A percentile compares a stretch with the other conserved stretches of the same genome.
phyloP scores from a whole-genome alignment of 53 echinoderm and acorn worm species.

The Mesocentrotus franciscanus region DNA sequence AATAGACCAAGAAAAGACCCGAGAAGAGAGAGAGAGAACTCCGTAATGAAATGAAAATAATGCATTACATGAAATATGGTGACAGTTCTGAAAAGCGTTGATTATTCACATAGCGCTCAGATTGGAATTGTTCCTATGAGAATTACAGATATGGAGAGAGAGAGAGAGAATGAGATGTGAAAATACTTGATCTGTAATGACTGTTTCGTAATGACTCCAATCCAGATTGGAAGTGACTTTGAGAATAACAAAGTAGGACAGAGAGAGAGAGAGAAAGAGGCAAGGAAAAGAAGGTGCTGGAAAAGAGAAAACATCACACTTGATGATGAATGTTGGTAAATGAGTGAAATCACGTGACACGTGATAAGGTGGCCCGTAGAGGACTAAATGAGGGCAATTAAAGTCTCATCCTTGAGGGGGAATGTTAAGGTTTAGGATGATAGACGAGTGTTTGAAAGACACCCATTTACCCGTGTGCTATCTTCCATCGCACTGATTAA shows the following conservation, averaged over 20 bases:
- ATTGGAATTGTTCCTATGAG: too few relatives aligned
- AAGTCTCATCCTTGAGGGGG: background rate
- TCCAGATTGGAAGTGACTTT: too few relatives aligned
- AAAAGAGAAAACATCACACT: background rate
- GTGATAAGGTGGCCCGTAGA: background rate
- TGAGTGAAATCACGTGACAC: background rate
- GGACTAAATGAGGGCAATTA: conserved; percentile 9
- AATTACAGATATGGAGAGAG: background rate
- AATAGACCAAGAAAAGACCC: too few relatives aligned
- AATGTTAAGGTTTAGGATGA: background rate
- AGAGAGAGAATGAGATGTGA: background rate
- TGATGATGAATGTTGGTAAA: background rate
- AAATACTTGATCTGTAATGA: too few relatives aligned
- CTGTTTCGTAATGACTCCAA: too few relatives aligned
- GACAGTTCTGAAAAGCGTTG: background rate
- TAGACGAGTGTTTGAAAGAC: background rate
- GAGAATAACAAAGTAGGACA: background rate
- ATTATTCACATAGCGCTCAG: too few relatives aligned
- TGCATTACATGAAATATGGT: too few relatives aligned
- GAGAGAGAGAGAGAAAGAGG: background rate
- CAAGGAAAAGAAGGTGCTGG: background rate
- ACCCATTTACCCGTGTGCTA: background rate
- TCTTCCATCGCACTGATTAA: background rate
- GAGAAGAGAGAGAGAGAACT: too few relatives aligned
- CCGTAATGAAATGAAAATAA: too few relatives aligned